Conservation (phyloP, 2,797 vertebrate genomes). For the Phoebastria nigripes region DNA sequence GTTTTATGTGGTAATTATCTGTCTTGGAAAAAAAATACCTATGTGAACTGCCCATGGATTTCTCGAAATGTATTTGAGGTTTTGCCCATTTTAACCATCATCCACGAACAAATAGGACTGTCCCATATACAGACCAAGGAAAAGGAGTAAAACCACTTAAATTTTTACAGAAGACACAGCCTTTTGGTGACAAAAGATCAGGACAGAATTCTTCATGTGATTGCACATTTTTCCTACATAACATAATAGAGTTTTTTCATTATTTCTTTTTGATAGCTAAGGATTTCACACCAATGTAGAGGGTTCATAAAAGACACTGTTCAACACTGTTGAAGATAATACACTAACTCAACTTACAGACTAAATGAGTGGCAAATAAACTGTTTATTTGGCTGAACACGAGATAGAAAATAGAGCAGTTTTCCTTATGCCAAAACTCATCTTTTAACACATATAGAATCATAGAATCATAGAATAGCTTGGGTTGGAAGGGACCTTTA, state of each 20-base stretch:
- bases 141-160: neutral
- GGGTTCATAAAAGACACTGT: neutral
- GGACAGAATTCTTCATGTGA: neutral
- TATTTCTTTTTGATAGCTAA: neutral
- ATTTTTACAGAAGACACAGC: neutral
- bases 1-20: neutral
- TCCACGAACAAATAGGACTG: neutral
- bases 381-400: neutral
- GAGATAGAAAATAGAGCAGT: neutral
- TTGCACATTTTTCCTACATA: neutral
- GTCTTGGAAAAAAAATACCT: neutral
- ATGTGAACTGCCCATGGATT: neutral
- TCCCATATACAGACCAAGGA: neutral
- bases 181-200: neutral
- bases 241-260: rapidly evolving
- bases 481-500: too few species aligned
- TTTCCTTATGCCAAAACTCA: neutral
- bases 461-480: too few species aligned
- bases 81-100: neutral
- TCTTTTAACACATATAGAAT: neutral
- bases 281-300: neutral
- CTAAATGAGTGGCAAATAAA: neutral
- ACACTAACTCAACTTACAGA: neutral
- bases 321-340: neutral
- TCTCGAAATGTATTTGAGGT: neutral